phyloP scores from a whole-genome alignment of 2,113 vertebrate genomes.

The Rhinichthys klamathensis region DNA sequence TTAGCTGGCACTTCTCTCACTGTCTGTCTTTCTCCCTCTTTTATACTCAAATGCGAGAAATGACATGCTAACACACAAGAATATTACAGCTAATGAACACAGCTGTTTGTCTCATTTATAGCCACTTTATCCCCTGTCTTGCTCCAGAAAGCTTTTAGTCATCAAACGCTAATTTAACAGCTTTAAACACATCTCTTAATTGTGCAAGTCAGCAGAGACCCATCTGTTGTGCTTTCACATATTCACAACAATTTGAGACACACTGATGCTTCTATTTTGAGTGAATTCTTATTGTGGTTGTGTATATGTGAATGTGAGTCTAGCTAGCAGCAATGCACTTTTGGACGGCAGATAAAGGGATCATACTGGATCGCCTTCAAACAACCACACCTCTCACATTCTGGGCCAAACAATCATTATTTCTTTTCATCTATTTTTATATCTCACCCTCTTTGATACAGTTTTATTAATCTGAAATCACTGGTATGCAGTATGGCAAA shows the following conservation, averaged over 20 bases:
- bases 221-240: slow-evolving; percentile 9
- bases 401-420: not conserved
- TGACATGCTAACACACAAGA: not conserved
- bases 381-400: slow-evolving; percentile 14
- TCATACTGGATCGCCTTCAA: not conserved
- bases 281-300: not conserved
- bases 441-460: not conserved
- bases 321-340: not conserved
- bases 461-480: not conserved
- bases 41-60: not conserved
- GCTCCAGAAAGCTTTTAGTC: not conserved
- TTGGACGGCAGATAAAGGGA: slow-evolving; percentile 6
- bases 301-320: not conserved
- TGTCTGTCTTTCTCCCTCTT: not conserved
- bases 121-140: not conserved
- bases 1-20: not conserved
- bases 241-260: not conserved
- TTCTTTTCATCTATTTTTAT: not conserved
- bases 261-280: slow-evolving; percentile 9
- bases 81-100: slow-evolving; percentile 8
- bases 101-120: slow-evolving; percentile 21
- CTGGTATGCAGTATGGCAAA: not conserved
- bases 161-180: not conserved
- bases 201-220: not conserved
- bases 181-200: slow-evolving; percentile 19